Percentiles rank a stretch among this genome's conserved stretches.
Conservation (phyloP, 1,140 invertebrate species). For the Rhynchophorus ferrugineus region DNA sequence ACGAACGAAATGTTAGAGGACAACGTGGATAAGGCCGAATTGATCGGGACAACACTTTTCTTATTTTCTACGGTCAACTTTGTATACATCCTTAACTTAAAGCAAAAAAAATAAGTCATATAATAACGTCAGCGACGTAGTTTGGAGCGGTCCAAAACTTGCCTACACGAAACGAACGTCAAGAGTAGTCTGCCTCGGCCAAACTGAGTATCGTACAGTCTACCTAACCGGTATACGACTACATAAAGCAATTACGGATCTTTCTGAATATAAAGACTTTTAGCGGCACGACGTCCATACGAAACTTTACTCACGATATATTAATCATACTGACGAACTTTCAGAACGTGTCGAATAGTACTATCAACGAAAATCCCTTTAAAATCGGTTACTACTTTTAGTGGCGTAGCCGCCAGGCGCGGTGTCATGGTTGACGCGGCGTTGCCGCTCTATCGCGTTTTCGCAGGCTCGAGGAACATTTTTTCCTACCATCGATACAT, state of each 20-base stretch:
- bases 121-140: constrained; percentile 16
- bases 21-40: constrained; percentile 31
- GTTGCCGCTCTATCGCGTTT: background rate
- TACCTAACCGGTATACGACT: constrained; percentile 7
- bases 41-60: constrained; percentile 38
- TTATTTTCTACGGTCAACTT: constrained; percentile 38
- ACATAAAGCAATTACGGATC: constrained; percentile 1
- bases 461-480: background rate
- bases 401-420: constrained; percentile 16
- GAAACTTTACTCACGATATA: too few relatives aligned
- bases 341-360: constrained; percentile 19
- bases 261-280: background rate
- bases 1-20: constrained; percentile 34
- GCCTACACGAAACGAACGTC: constrained; percentile 18
- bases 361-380: constrained; percentile 15
- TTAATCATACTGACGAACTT: too few relatives aligned
- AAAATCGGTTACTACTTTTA: constrained; percentile 14
- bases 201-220: background rate
- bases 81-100: constrained; percentile 40
- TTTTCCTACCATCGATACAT: too few relatives aligned
- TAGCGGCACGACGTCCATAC: too few relatives aligned
- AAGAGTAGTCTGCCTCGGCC: constrained; percentile 8
- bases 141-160: constrained; percentile 22
- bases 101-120: constrained; percentile 22
- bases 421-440: constrained; percentile 5